Evolutionary conservation across 35 echinoderm and acorn worm genomes (phyloP).

Genomic region (Lytechinus variegatus): DNA sequence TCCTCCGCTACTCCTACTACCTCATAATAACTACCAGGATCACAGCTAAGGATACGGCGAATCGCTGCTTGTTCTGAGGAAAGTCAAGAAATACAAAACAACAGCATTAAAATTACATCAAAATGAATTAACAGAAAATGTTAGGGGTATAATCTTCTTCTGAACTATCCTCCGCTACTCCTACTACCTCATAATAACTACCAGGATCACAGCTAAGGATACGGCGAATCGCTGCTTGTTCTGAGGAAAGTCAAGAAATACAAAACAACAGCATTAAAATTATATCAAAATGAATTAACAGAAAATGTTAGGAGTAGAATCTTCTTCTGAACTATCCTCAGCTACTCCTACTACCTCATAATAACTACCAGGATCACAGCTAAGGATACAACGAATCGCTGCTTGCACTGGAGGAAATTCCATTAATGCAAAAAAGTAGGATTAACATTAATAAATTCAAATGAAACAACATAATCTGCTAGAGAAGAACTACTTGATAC

Average conservation of each 20-base stretch:
- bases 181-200: slow-evolving; percentile 67
- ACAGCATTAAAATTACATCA: too few relatives aligned
- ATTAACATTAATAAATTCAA: too few relatives aligned
- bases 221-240: slow-evolving; percentile 58
- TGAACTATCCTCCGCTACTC: slow-evolving; percentile 56
- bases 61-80: slow-evolving; percentile 54
- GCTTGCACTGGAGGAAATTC: background rate
- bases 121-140: too few relatives aligned
- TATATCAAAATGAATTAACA: too few relatives aligned
- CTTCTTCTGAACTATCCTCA: slow-evolving; percentile 62
- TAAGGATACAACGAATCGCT: slow-evolving; percentile 63
- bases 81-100: background rate
- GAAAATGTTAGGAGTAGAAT: background rate
- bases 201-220: slow-evolving; percentile 59
- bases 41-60: slow-evolving; percentile 55
- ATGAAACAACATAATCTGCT: too few relatives aligned
- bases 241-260: background rate
- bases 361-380: slow-evolving; percentile 55
- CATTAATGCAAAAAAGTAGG: background rate
- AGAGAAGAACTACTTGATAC: slow-evolving; percentile 30
- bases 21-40: slow-evolving; percentile 60
- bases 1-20: slow-evolving; percentile 69
- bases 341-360: slow-evolving; percentile 73
- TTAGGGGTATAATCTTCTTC: slow-evolving; percentile 49
- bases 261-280: background rate